phyloP scores from a whole-genome alignment of 1,140 invertebrate genomes.

The Lucilia cuprina region DNA sequence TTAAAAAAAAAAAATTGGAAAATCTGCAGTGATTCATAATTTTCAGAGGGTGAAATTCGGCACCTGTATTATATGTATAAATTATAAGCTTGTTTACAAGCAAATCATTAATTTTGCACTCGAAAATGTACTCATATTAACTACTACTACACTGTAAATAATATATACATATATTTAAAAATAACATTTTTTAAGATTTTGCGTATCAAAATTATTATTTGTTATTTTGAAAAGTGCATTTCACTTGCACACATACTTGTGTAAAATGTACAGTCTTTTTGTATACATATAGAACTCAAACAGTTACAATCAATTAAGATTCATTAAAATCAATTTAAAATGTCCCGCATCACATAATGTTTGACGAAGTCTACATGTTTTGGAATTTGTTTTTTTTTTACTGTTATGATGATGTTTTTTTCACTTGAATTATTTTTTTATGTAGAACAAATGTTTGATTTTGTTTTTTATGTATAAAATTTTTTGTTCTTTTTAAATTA shows the following conservation, averaged over 20 bases:
- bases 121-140: too few relatives aligned
- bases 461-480: not conserved
- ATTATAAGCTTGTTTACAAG: too few relatives aligned
- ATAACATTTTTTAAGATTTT: not conserved
- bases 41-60: too few relatives aligned
- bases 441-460: conserved; percentile 10
- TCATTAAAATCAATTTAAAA: conserved; percentile 35
- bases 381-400: conserved; percentile 25
- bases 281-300: not conserved
- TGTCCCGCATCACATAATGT: conserved; percentile 19
- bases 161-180: not conserved
- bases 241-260: not conserved
- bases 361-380: conserved; percentile 21
- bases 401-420: conserved; percentile 10
- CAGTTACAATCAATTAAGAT: conserved; percentile 28
- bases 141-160: not conserved
- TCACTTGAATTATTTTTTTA: conserved; percentile 16
- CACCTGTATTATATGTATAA: too few relatives aligned
- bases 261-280: not conserved
- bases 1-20: too few relatives aligned
- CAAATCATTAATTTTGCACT: too few relatives aligned
- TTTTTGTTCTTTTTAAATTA: not conserved
- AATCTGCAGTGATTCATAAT: too few relatives aligned
- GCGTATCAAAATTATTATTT: not conserved
- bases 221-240: not conserved